Base-by-base conservation (phyloP, 2,888 invertebrate genomes). In the Brachynemurus nebulosus region DNA sequence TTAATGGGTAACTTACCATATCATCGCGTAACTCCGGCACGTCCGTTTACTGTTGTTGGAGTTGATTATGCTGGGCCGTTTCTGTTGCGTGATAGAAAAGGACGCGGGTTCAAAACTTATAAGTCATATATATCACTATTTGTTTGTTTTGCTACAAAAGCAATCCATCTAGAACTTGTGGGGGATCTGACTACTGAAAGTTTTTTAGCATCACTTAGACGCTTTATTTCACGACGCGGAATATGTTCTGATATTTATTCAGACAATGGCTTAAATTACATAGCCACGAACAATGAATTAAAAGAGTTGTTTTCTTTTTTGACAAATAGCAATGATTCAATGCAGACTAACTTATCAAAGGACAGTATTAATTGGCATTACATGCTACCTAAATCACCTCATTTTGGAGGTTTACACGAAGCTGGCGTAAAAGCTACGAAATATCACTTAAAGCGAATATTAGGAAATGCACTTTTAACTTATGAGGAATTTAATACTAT, bases 131-230 rank as follows among this genome's bases (percentile, higher is more conserved):
- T 38, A n/a, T 8, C 9, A 8, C 9, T 38, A 8, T 38, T 38
- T 20, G 16, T 38, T 18, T 38, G 38, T 38, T n/a, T 19, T 11
- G 38, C 16, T n/a, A 38, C 38, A 11, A 38, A 18, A 38, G 38
- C 38, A 2, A 19, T 17, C 9, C 19, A 38, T 18, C 11, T 38
- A 17, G 38, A 38, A 8, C 38, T 38, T 11, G 38, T 19, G 14
- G n/a, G 11, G 9, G 38, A 38, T 17, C 20, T 19, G 3, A n/a
- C 38, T 11, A 38, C 16, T 11, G 20, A 38, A 14, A 12, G 8
- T 9, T 21, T 39, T 9, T 23, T 21, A 12, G 23, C 21, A 14
- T n/a, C 11, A 8, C 23, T 39, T 14, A 19, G 18, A n/a, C 39
- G 23, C 20, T 20, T 39, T 39, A 20, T 11, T n/a, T 17, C 12